Conservation (phyloP, 2,113 vertebrate genomes). For the Myanophis thanlyinensis region DNA sequence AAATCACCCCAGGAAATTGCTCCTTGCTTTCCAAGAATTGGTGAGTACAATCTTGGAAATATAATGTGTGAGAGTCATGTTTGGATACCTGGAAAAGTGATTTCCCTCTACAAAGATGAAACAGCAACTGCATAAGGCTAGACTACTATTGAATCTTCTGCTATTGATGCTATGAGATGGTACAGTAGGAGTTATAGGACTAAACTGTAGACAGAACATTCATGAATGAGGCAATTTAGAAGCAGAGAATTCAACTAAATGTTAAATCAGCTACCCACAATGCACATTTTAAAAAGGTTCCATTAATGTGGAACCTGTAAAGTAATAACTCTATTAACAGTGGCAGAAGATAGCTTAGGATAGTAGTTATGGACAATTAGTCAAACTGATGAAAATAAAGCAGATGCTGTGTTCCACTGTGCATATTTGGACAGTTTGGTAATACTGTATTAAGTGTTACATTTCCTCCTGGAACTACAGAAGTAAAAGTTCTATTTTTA, state of each 20-base stretch:
- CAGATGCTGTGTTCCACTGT: neutral
- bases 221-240: neutral
- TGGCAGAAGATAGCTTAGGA: neutral
- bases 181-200: neutral
- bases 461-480: neutral
- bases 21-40: neutral
- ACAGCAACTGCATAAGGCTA: neutral
- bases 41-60: neutral
- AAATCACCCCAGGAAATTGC: neutral
- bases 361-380: neutral
- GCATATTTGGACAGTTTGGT: neutral
- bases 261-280: neutral
- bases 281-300: neutral
- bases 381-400: neutral
- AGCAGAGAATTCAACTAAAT: neutral
- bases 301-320: neutral
- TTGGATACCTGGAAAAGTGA: neutral
- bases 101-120: neutral
- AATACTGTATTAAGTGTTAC: neutral
- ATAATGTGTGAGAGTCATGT: neutral
- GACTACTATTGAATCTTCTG: neutral
- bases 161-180: neutral
- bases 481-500: neutral
- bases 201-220: neutral
- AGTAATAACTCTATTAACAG: neutral